These are phyloP conservation scores for Cottoperca gobio DNA, from an alignment of 2,797 vertebrate genomes.

Conservation along the genomic window DNA sequence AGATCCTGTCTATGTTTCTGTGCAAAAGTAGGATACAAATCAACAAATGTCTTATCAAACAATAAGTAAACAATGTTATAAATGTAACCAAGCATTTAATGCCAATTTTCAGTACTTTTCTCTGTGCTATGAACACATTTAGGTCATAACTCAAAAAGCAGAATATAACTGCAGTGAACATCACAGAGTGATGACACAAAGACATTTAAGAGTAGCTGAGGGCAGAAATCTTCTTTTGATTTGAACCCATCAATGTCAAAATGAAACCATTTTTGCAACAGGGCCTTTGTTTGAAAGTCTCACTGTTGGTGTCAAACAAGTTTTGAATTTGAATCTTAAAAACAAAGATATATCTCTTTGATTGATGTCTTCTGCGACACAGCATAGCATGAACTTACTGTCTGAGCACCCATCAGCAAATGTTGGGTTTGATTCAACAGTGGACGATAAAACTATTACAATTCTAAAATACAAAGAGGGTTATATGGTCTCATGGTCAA, in stretches of 20 bases:
- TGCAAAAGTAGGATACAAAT: neutral
- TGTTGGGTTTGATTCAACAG: conserved; percentile 15
- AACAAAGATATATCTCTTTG: conserved; percentile 34
- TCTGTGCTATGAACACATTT: neutral
- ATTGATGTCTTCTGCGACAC: conserved; percentile 26
- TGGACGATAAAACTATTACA: neutral
- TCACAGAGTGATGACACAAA: conserved; percentile 28
- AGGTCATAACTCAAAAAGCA: neutral
- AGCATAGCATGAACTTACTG: neutral
- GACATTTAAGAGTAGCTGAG: conserved; percentile 34
- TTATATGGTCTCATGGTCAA: too few species aligned
- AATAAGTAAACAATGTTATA: neutral
- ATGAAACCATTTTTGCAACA: conserved; percentile 32
- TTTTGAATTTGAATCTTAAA: conserved; percentile 27
- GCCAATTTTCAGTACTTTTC: neutral
- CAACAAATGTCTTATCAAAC: neutral
- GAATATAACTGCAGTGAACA: conserved; percentile 12
- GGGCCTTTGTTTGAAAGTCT: conserved; percentile 28
- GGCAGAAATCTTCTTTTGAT: conserved; percentile 24
- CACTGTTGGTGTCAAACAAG: conserved; percentile 15
- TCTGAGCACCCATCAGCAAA: conserved; percentile 12
- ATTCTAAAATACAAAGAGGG: neutral
- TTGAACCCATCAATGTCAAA: conserved; percentile 48
- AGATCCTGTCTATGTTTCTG: neutral
- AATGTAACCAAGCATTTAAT: neutral